Evolutionary conservation across 2,888 invertebrate genomes (phyloP).

Genomic region (Empis livida): DNA sequence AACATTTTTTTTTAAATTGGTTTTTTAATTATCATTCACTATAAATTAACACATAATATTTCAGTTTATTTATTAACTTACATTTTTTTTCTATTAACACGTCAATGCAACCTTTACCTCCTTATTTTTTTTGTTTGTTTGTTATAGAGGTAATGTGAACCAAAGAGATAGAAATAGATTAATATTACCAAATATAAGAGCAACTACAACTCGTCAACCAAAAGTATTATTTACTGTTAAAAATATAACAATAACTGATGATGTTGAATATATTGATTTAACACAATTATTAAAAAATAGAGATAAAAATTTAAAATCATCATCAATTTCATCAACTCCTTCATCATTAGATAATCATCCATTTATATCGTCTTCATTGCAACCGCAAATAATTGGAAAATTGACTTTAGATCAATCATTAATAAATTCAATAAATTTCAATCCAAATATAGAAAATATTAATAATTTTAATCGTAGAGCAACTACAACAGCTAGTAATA

Average conservation of each 20-base stretch:
- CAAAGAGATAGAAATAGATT: too few relatives aligned
- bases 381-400: not conserved
- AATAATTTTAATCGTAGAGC: not conserved
- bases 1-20: too few relatives aligned
- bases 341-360: not conserved
- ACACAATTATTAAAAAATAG: conserved; percentile 8
- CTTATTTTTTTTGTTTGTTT: not conserved
- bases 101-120: not conserved
- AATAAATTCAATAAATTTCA: too few relatives aligned
- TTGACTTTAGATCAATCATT: too few relatives aligned
- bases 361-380: not conserved
- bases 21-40: too few relatives aligned
- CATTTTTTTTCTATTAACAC: not conserved
- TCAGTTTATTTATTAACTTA: too few relatives aligned
- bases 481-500: not conserved
- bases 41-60: too few relatives aligned
- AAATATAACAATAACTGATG: conserved; percentile 5
- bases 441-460: not conserved
- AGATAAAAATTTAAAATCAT: not conserved
- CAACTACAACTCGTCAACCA: conserved; percentile 8
- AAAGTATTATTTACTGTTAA: conserved; percentile 12
- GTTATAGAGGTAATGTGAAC: too few relatives aligned
- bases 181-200: conserved; percentile 2
- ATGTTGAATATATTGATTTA: conserved; percentile 17
- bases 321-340: not conserved